Percentiles rank a stretch among this genome's conserved stretches.
phyloP scores from a whole-genome alignment of 2,888 invertebrate genomes.

The Lithophane leautieri region DNA sequence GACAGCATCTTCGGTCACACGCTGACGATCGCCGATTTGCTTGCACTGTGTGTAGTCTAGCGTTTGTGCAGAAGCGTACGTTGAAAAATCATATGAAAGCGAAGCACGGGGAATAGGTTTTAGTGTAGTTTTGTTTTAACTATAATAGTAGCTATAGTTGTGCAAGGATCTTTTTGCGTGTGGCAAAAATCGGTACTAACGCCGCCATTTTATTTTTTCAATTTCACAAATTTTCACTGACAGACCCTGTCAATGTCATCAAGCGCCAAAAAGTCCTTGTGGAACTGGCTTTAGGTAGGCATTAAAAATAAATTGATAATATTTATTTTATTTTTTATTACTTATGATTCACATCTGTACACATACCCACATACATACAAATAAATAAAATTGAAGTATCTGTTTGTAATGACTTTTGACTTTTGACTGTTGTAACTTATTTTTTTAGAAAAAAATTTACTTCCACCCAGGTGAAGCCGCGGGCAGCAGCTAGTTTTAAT shows the following conservation, averaged over 20 bases:
- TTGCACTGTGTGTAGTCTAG: conserved; percentile 63
- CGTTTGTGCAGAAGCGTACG: conserved; percentile 74
- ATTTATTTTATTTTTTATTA: not conserved
- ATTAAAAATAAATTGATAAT: not conserved
- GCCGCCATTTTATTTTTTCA: not conserved
- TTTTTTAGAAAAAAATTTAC: too few relatives aligned
- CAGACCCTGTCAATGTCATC: not conserved
- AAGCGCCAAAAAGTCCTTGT: not conserved
- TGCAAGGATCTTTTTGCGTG: not conserved
- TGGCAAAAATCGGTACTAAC: not conserved
- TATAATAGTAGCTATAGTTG: not conserved
- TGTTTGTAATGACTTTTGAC: too few relatives aligned
- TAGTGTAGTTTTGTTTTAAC: conserved; percentile 1
- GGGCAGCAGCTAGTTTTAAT: too few relatives aligned
- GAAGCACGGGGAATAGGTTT: conserved; percentile 58
- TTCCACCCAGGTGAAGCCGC: too few relatives aligned
- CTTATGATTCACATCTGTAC: not conserved
- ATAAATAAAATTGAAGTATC: too few relatives aligned
- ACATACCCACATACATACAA: not conserved
- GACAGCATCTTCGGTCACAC: conserved; percentile 77
- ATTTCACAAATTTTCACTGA: not conserved
- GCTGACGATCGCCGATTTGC: conserved; percentile 61
- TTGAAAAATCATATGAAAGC: conserved; percentile 80
- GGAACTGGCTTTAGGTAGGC: not conserved
- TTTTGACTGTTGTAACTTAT: too few relatives aligned